A percentile compares a stretch with the other conserved stretches of the same genome.
phyloP scores from a whole-genome alignment of 1,140 invertebrate genomes.

The Caerostris darwini region DNA sequence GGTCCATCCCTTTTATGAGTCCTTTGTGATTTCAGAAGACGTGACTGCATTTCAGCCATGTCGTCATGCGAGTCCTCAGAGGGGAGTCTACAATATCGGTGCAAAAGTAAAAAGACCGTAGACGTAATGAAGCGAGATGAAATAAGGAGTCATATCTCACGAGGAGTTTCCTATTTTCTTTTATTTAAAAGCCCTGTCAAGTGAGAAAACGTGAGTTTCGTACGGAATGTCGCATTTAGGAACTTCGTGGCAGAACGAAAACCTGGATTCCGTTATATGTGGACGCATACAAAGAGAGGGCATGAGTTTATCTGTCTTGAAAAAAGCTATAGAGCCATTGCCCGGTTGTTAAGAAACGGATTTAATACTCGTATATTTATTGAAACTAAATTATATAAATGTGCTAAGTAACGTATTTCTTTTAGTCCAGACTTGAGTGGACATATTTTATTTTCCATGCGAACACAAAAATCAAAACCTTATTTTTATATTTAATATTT shows the following conservation, averaged over 20 bases:
- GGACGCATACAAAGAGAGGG: too few species aligned
- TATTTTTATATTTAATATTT: too few species aligned
- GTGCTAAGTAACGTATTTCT: too few species aligned
- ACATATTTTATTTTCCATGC: too few species aligned
- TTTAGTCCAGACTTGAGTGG: too few species aligned
- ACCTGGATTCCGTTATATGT: not conserved
- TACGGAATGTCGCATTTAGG: slow-evolving; percentile 19
- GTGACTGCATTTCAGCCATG: not conserved
- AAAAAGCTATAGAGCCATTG: too few species aligned
- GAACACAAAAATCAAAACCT: too few species aligned
- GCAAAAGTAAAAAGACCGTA: not conserved
- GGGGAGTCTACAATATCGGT: not conserved
- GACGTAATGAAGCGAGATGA: not conserved
- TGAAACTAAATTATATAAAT: too few species aligned
- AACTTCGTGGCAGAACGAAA: not conserved
- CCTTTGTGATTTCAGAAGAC: not conserved
- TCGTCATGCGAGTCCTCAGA: not conserved
- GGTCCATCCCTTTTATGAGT: not conserved
- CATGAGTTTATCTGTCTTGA: too few species aligned
- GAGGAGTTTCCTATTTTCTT: not conserved
- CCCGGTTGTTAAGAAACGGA: too few species aligned
- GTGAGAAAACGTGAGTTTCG: not conserved
- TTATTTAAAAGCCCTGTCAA: slow-evolving; percentile 25
- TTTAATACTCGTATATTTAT: too few species aligned
- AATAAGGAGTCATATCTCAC: slow-evolving; percentile 23